A percentile compares a stretch with the other conserved stretches of the same genome.
Conservation (phyloP, 2,888 invertebrate species). For the Tubiluchus corallicola region DNA sequence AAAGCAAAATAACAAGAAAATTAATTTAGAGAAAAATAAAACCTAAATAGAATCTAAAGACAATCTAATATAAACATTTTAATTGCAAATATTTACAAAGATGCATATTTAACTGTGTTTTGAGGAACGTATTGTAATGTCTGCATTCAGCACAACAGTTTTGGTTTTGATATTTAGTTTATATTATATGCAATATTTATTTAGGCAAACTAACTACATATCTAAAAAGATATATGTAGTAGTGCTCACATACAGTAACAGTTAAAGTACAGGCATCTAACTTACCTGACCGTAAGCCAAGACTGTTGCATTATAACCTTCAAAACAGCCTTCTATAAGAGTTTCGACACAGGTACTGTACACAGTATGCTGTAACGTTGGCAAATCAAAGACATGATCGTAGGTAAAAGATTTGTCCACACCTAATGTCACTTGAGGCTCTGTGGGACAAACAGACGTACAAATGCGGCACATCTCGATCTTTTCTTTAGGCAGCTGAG, state of each 20-base stretch:
- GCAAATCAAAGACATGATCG: slow-evolving; percentile 80
- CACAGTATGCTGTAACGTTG: slow-evolving; percentile 48
- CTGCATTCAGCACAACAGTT: background rate
- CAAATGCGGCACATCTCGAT: slow-evolving; percentile 88
- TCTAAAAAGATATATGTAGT: slow-evolving; percentile 6
- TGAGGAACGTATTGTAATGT: slow-evolving; percentile 6
- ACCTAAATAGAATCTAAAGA: background rate
- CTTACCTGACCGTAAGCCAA: slow-evolving; percentile 82
- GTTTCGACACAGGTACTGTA: slow-evolving; percentile 65
- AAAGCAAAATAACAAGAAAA: background rate
- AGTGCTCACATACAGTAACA: slow-evolving; percentile 5
- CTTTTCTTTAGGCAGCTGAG: slow-evolving; percentile 74
- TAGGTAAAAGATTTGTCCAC: slow-evolving; percentile 89
- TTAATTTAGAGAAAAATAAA: slow-evolving; percentile 4
- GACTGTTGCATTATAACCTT: slow-evolving; percentile 94
- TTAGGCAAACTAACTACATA: slow-evolving; percentile 9
- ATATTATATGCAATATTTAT: background rate
- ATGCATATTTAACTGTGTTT: slow-evolving; percentile 2
- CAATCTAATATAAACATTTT: slow-evolving; percentile 6
- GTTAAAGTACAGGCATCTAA: background rate
- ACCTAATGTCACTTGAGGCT: slow-evolving; percentile 78
- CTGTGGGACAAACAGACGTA: slow-evolving; percentile 67
- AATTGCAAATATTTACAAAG: background rate
- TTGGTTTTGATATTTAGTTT: too few relatives aligned
- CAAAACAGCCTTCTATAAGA: slow-evolving; percentile 74